A percentile compares a stretch with the other conserved stretches of the same genome.
Evolutionary conservation across 2,797 vertebrate species (phyloP).

Genomic region (Glyptemys insculpta): DNA sequence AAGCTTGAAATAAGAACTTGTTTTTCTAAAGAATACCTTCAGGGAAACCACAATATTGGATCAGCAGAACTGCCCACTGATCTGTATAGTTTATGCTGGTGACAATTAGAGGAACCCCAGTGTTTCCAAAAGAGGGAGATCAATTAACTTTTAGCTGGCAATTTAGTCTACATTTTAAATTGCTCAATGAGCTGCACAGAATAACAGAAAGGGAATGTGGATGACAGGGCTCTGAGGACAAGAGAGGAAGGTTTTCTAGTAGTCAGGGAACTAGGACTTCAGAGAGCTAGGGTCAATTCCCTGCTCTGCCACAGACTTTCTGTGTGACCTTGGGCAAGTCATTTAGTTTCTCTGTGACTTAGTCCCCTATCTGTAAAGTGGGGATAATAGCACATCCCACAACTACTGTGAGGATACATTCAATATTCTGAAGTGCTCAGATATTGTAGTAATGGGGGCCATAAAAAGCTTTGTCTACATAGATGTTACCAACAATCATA

Average conservation of each 20-base stretch:
- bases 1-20: constrained; percentile 9
- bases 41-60: neutral
- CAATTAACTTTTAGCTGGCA: neutral
- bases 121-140: neutral
- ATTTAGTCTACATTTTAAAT: neutral
- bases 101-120: neutral
- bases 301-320: neutral
- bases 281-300: neutral
- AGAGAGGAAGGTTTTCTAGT: neutral
- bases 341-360: neutral
- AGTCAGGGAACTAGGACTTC: neutral
- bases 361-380: neutral
- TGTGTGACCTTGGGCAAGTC: neutral
- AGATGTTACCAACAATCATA: neutral
- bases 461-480: neutral
- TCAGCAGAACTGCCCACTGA: neutral
- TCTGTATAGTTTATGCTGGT: neutral
- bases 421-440: neutral
- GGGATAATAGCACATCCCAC: neutral
- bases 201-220: neutral
- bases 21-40: neutral
- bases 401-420: neutral
- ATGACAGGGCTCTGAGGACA: neutral
- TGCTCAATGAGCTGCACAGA: neutral
- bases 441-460: neutral